These are phyloP conservation scores for Geopemphigus sp. DNA, from an alignment of 1,140 invertebrate genomes.

Conservation along the genomic window DNA sequence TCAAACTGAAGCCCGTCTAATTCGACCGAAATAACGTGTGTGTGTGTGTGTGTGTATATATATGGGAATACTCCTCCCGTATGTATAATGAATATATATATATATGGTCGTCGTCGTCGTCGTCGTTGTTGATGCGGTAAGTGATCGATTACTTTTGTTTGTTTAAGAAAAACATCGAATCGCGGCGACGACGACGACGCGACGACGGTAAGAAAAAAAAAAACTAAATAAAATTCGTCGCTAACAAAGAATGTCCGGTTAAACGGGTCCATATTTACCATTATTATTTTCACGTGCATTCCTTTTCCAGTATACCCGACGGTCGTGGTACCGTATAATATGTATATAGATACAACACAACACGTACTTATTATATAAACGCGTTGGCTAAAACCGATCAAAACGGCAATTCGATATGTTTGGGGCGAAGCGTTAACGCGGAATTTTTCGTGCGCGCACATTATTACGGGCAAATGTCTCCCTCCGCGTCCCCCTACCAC, in stretches of 20 bases:
- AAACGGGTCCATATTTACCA: constrained; percentile 34
- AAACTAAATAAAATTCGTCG: background rate
- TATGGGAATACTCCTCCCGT: background rate
- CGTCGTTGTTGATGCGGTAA: background rate
- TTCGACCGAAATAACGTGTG: background rate
- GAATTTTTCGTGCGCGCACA: constrained; percentile 7
- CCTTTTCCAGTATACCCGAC: background rate
- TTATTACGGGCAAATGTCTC: no score
- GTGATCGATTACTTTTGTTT: constrained; percentile 35
- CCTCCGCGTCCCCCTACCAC: no score
- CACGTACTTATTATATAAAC: background rate
- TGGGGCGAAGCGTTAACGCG: constrained; percentile 38
- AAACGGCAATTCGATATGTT: constrained; percentile 42
- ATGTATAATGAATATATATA: background rate
- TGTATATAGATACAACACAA: background rate
- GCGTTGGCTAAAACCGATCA: background rate
- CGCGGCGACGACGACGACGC: background rate
- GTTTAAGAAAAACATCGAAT: constrained; percentile 1
- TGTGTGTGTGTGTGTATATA: background rate
- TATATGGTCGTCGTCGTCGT: background rate
- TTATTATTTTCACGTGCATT: constrained; percentile 33
- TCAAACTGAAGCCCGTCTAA: background rate
- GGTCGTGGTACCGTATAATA: background rate
- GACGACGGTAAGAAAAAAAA: constrained; percentile 5
- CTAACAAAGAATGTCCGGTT: constrained; percentile 44